Evolutionary conservation across 92 coral and sea anemone genomes (phyloP).

Genomic region (Heteractis magnifica): DNA sequence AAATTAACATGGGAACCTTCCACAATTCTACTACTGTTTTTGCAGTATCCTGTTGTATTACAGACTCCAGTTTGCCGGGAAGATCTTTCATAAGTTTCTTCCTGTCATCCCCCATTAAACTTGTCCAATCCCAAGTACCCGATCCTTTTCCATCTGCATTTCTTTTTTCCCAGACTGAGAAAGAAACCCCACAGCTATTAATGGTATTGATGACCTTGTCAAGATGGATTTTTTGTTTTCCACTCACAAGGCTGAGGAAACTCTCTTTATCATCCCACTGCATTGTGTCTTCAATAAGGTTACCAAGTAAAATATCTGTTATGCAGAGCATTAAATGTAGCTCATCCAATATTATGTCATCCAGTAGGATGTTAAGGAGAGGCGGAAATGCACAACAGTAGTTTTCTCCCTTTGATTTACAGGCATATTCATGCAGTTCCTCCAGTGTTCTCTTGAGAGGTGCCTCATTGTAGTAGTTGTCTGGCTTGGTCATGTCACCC

Average conservation of each 20-base stretch:
- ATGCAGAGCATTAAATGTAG: slow-evolving; percentile 27
- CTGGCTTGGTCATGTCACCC: slow-evolving; percentile 25
- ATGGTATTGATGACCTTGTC: slow-evolving; percentile 17
- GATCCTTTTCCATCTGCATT: slow-evolving; percentile 27
- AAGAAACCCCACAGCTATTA: slow-evolving; percentile 24
- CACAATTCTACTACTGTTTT: slow-evolving; percentile 26
- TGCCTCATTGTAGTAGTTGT: neutral
- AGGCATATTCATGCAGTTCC: neutral
- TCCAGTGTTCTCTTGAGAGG: slow-evolving; percentile 21
- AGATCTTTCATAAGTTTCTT: slow-evolving; percentile 9
- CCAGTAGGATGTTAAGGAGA: slow-evolving; percentile 1
- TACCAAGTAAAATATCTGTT: slow-evolving; percentile 21
- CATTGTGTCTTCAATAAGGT: slow-evolving; percentile 24
- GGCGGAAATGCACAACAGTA: slow-evolving; percentile 21
- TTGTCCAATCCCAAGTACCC: slow-evolving; percentile 29
- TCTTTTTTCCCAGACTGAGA: slow-evolving; percentile 33
- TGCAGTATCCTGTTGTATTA: slow-evolving; percentile 18
- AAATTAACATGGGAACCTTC: slow-evolving; percentile 20
- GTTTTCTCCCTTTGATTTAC: neutral
- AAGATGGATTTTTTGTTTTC: neutral
- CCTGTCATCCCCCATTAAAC: slow-evolving; percentile 38
- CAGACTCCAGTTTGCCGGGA: slow-evolving; percentile 5
- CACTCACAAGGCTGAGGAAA: too few relatives aligned
- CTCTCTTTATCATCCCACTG: slow-evolving; percentile 35
- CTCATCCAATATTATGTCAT: slow-evolving; percentile 28